phyloP scores from a whole-genome alignment of 2,113 vertebrate species.

The Tricholaema leucomelas region DNA sequence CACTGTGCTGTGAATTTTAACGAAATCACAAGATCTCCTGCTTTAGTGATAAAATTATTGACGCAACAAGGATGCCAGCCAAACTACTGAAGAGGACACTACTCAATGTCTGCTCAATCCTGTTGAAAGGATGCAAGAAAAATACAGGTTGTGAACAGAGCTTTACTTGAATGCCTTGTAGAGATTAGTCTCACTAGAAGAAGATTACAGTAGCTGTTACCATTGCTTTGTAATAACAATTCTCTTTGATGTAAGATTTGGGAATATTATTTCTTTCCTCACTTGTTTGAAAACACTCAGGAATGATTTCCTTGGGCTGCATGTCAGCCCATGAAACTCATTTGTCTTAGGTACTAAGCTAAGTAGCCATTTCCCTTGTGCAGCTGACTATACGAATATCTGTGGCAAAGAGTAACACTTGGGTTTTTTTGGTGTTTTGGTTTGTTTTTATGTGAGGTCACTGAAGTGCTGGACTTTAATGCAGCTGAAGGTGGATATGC shows the following conservation, averaged over 20 bases:
- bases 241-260: background rate
- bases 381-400: background rate
- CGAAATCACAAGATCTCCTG: background rate
- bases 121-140: background rate
- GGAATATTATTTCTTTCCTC: background rate
- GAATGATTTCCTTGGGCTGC: fast-evolving
- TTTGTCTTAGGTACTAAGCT: background rate
- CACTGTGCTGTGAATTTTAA: background rate
- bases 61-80: background rate
- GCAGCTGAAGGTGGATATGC: background rate
- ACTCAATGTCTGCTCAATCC: background rate
- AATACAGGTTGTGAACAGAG: background rate
- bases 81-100: background rate
- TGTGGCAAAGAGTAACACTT: background rate
- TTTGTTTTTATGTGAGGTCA: background rate
- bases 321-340: background rate
- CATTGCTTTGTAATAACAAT: background rate
- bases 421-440: background rate
- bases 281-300: background rate
- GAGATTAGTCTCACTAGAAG: constrained; percentile 5
- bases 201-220: constrained; percentile 3
- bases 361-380: background rate
- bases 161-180: background rate
- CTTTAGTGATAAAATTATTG: background rate
- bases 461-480: background rate